phyloP scores from a whole-genome alignment of 1,140 invertebrate species.

The Drosophila melanica region DNA sequence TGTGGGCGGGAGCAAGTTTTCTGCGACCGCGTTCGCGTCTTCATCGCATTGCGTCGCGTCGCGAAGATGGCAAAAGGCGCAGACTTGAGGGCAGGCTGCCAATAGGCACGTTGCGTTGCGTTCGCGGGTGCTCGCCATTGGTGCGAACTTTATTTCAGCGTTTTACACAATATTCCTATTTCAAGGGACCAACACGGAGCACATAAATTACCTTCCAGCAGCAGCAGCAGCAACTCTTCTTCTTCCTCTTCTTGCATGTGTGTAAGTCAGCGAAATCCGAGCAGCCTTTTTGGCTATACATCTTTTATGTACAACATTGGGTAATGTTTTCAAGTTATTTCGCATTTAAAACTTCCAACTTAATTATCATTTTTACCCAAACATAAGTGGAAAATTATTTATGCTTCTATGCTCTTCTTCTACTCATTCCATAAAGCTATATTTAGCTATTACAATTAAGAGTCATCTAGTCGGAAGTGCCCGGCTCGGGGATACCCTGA shows the following conservation, averaged over 20 bases:
- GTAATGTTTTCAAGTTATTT: background rate
- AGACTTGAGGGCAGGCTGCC: conserved; percentile 34
- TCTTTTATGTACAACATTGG: background rate
- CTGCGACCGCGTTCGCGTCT: background rate
- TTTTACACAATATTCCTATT: conserved; percentile 25
- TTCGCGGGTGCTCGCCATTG: conserved; percentile 50
- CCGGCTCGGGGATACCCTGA: no score
- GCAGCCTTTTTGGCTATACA: background rate
- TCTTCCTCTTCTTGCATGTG: background rate
- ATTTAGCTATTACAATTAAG: no score
- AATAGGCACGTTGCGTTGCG: conserved; percentile 48
- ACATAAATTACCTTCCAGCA: background rate
- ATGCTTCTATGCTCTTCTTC: no score
- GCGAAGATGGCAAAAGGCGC: conserved; percentile 1
- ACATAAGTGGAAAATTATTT: no score
- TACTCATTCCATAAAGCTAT: no score
- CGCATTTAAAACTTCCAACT: no score
- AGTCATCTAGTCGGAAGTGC: no score
- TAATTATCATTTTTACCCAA: no score
- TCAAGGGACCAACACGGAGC: background rate
- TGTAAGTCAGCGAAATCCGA: background rate
- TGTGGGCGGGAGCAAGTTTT: conserved; percentile 4
- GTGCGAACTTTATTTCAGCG: conserved; percentile 47
- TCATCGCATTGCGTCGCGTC: background rate
- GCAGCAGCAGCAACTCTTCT: no score